Base-by-base conservation (phyloP, 2,888 invertebrate species). In the Octodonta nipae region DNA sequence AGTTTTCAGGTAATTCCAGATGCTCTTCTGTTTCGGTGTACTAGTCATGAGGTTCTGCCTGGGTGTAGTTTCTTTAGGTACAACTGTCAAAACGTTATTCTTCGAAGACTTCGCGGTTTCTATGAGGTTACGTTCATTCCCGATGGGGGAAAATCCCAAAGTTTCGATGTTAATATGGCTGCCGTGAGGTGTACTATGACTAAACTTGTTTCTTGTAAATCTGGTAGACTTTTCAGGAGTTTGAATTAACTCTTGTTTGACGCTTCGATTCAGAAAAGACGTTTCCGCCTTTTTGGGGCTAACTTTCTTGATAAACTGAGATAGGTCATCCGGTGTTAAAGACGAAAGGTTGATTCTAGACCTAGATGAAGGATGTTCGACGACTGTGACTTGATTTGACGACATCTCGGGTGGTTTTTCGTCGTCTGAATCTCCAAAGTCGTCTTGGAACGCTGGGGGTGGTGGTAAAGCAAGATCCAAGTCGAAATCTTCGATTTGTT, bases 1-100 rank as follows among this genome's bases (percentile, higher is more conserved):
- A 4, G 40, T 14, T 13, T 34, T 40, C 2, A 57, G 34, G 35
- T 51, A 59, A 42, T 46, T 56, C 33, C 56, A 42, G 33, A 59
- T 56, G 35, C 55, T 59, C 34, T 52, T 54, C 38, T 60, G 60
- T 22, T 48, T 56, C 3, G 56, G 55, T 3, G 52, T 51, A 25
- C 50, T 52, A 4, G 51, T 49, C 27, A 45, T 26, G 24, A 49
- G 27, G 10, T 30, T 39, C 5, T 29, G 27, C 33, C 37, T 20
- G 16, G 32, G 15, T 1, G 31, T n/a, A n/a, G n/a, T 13, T 15
- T 34, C 32, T 5, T 16, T n/a, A 8, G 22, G n/a, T 2, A n/a
- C 20, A 2, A 3, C 14, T 8, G 28, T 22, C 3, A 26, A 22
- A 2, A 27, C 13, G 2, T 20, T 29, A 16, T 15, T 30, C 4